A percentile compares a stretch with the other conserved stretches of the same genome.
phyloP scores from a whole-genome alignment of 2,113 vertebrate species.

The Nesoenas mayeri region DNA sequence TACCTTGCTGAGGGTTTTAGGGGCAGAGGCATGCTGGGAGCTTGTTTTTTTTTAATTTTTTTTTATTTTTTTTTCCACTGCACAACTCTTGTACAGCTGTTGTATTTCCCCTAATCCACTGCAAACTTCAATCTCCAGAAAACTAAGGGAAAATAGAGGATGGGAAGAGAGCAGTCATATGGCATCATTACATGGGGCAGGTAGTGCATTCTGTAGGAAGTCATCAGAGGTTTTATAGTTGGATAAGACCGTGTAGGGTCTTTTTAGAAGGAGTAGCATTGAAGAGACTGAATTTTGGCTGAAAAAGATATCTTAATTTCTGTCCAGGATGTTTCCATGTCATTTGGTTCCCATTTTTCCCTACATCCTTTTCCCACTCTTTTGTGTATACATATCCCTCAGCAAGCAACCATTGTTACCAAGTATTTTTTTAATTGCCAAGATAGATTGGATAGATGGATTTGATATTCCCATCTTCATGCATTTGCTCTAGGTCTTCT shows the following conservation, averaged over 20 bases:
- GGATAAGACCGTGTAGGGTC: not conserved
- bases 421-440: not conserved
- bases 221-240: not conserved
- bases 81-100: not conserved
- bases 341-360: not conserved
- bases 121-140: not conserved
- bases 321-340: not conserved
- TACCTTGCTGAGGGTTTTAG: not conserved
- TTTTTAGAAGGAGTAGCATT: not conserved
- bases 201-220: not conserved
- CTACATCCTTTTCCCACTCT: not conserved
- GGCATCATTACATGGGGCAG: rapidly evolving
- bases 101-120: not conserved
- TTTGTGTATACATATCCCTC: not conserved
- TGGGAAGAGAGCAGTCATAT: not conserved
- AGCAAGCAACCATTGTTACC: not conserved
- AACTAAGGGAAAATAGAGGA: not conserved
- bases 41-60: not conserved
- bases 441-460: not conserved
- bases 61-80: not conserved
- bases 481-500: not conserved
- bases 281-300: not conserved
- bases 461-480: not conserved
- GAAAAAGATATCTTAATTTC: not conserved
- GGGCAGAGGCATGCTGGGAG: not conserved